These are phyloP conservation scores for Cyaniris semiargus DNA, from an alignment of 2,888 invertebrate genomes.

Conservation along the genomic window DNA sequence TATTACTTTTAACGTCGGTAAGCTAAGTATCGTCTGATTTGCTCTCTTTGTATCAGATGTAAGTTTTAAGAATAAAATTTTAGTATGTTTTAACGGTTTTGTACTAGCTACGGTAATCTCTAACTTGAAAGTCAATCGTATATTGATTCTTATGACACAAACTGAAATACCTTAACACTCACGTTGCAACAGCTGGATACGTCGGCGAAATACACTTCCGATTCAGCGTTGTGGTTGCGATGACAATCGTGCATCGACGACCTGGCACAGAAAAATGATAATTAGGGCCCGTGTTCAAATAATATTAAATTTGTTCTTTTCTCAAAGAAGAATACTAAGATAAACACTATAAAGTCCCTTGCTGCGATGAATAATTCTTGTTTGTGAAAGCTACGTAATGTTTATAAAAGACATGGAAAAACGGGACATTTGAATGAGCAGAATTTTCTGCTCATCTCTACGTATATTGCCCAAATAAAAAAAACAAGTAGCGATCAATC, in stretches of 20 bases:
- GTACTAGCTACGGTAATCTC: neutral
- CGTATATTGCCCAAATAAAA: too few species aligned
- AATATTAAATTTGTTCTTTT: neutral
- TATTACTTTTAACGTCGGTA: too few species aligned
- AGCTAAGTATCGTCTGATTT: neutral
- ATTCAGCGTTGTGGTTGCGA: constrained; percentile 84
- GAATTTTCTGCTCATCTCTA: too few species aligned
- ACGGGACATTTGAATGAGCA: too few species aligned
- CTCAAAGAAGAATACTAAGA: neutral
- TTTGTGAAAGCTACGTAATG: too few species aligned
- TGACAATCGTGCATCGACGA: constrained; percentile 71
- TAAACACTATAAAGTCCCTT: neutral
- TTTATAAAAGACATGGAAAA: too few species aligned
- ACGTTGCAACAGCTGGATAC: constrained; percentile 92
- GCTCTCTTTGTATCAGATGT: too few species aligned
- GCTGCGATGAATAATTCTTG: too few species aligned
- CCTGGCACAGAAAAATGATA: constrained; percentile 47
- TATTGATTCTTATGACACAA: neutral
- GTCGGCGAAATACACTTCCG: constrained; percentile 92
- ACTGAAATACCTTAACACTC: constrained; percentile 77
- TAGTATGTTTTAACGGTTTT: neutral
- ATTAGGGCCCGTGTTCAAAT: too few species aligned
- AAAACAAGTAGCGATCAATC: too few species aligned
- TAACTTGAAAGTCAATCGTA: neutral
- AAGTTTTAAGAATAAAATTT: too few species aligned